Base-by-base conservation (phyloP, 2,113 vertebrate genomes). In the Corydoras sp. region DNA sequence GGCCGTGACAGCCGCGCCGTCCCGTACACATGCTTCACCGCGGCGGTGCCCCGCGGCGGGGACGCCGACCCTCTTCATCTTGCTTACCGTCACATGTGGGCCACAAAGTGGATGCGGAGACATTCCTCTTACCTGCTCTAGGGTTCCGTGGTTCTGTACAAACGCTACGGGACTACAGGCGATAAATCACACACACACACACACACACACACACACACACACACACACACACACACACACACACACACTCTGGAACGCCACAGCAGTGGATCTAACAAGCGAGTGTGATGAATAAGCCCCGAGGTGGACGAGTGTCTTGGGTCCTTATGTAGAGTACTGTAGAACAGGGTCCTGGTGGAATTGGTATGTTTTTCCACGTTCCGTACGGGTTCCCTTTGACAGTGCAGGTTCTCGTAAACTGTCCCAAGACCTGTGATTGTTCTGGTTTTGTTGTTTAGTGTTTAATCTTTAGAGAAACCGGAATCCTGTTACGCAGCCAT, bases 1-100 rank as follows among this genome's bases (percentile, higher is more conserved):
- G 53, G 53, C 65, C 56, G 43, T 50, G 56, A 60, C 67, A 69
- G 30, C 55, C 59, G 18, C 35, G 31, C 55, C 55, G 14, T 69
- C 43, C 9, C 15, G 10, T 10, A 18, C 14, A 12, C 54, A 58
- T 11, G 7, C 12, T 24, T 68, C 56, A n/a, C 12, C 56, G 7
- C 7, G 43, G 67, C 2, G 2, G 30, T 59, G 12, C 35, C 67
- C 35, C 13, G 12, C 49, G 67, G 55, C 18, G 8, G 29, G 35
- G 11, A 32, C 10, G 30, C 8, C n/a, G 15, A 60, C 9, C 11
- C 56, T 69, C 15, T 60, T 58, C 35, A 58, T 68, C 56, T 69
- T 60, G 48, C 56, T 69, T 69, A 60, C 35, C 4, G 43, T 60
- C 67, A 69, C 8, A 60, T 0, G 3, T 69, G 67, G 67, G n/a